A percentile compares a stretch with the other conserved stretches of the same genome.
Evolutionary conservation across 1,140 invertebrate species (phyloP).

Genomic region (Frieseomelitta varia): DNA sequence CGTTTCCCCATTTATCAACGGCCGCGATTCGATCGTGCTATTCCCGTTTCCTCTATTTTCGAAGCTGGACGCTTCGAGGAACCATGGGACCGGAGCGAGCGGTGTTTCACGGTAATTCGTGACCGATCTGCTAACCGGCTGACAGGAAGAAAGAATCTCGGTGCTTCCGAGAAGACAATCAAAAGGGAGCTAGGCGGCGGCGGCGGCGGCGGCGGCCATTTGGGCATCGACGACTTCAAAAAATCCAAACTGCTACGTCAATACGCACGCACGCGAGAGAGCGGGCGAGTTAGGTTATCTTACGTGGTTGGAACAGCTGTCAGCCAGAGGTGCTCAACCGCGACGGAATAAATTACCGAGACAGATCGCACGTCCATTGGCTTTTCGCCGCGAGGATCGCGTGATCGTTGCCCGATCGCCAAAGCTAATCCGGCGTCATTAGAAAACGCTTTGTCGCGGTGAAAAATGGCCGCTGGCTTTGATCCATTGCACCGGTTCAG

Average conservation of each 20-base stretch:
- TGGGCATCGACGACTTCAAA: conserved; percentile 69
- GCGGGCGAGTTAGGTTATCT: conserved; percentile 71
- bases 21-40: background rate
- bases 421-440: conserved; percentile 41
- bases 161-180: conserved; percentile 78
- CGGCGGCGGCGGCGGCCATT: conserved; percentile 58
- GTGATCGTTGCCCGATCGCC: conserved; percentile 44
- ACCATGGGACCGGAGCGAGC: background rate
- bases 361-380: conserved; percentile 26
- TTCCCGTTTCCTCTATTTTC: background rate
- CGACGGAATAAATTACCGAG: conserved; percentile 43
- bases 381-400: conserved; percentile 41
- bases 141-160: conserved; percentile 69
- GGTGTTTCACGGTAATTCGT: conserved; percentile 67
- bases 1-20: background rate
- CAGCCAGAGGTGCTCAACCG: conserved; percentile 75
- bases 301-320: conserved; percentile 75
- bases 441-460: conserved; percentile 46
- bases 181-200: conserved; percentile 65
- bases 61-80: conserved; percentile 16
- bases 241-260: conserved; percentile 65
- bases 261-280: conserved; percentile 70
- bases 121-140: conserved; percentile 69
- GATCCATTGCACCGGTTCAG: conserved; percentile 8
- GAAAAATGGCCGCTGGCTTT: conserved; percentile 40